Evolutionary conservation across 2,888 invertebrate species (phyloP).

Genomic region (Eudemis profundana): DNA sequence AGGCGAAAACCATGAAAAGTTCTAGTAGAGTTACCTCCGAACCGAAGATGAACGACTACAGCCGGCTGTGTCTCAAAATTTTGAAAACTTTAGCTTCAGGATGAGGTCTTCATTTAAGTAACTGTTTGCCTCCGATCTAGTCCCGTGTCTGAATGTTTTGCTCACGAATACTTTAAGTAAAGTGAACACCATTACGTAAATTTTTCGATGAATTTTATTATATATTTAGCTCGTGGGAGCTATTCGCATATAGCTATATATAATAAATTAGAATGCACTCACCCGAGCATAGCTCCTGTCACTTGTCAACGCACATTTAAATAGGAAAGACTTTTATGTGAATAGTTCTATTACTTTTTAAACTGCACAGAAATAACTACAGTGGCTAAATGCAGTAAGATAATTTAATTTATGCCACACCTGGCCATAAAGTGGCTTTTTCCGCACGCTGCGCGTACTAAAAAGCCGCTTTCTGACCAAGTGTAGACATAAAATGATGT

Average conservation of each 20-base stretch:
- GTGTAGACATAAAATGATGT: no score
- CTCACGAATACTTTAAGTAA: constrained; percentile 12
- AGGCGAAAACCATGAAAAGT: constrained; percentile 1
- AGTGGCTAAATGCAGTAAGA: not conserved
- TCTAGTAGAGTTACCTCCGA: not conserved
- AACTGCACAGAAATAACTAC: not conserved
- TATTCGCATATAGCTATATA: not conserved
- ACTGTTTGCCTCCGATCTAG: constrained; percentile 3
- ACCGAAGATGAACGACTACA: not conserved
- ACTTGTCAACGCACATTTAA: constrained; percentile 19
- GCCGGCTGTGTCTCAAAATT: no score
- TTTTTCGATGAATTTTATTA: constrained; percentile 4
- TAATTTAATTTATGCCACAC: no score
- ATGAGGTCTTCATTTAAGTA: not conserved
- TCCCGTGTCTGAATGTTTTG: not conserved
- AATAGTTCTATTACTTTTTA: not conserved
- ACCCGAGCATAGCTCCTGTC: not conserved
- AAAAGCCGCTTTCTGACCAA: no score
- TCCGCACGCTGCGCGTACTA: no score
- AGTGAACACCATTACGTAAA: constrained; percentile 27
- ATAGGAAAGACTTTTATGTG: not conserved
- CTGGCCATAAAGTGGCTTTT: no score
- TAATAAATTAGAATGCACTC: constrained; percentile 10
- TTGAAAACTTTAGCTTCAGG: not conserved
- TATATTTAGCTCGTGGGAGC: not conserved